Conservation (phyloP, 2,888 invertebrate species). For the Iselma pallidipennis region DNA sequence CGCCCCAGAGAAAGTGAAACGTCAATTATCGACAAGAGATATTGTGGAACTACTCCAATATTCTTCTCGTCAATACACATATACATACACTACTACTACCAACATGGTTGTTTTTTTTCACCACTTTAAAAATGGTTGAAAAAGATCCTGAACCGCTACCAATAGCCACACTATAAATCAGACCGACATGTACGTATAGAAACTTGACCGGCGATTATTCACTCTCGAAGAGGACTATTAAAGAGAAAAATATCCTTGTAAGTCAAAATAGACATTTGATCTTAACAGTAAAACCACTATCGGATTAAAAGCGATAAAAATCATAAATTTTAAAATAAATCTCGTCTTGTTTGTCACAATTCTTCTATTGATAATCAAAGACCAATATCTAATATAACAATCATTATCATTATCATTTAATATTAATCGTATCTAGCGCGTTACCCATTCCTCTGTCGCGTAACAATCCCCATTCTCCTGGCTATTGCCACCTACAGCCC, state of each 20-base stretch:
- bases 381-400: not conserved
- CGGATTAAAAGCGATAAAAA: too few species aligned
- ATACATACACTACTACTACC: not conserved
- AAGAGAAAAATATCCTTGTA: conserved; percentile 31
- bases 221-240: conserved; percentile 30
- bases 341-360: not conserved
- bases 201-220: conserved; percentile 14
- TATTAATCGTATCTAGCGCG: conserved; percentile 1
- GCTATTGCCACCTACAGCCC: not conserved
- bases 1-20: conserved; percentile 1
- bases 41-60: not conserved
- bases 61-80: not conserved
- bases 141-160: not conserved
- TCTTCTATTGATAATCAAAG: not conserved
- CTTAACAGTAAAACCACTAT: too few species aligned
- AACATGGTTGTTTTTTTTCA: not conserved
- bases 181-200: not conserved
- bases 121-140: not conserved
- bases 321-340: too few species aligned
- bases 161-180: not conserved
- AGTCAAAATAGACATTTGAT: conserved; percentile 3
- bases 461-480: not conserved
- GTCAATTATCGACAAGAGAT: conserved; percentile 2
- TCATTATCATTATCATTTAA: conserved; percentile 2
- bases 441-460: not conserved